Base-by-base conservation (phyloP, 2,113 vertebrate genomes). In the Solea senegalensis region DNA sequence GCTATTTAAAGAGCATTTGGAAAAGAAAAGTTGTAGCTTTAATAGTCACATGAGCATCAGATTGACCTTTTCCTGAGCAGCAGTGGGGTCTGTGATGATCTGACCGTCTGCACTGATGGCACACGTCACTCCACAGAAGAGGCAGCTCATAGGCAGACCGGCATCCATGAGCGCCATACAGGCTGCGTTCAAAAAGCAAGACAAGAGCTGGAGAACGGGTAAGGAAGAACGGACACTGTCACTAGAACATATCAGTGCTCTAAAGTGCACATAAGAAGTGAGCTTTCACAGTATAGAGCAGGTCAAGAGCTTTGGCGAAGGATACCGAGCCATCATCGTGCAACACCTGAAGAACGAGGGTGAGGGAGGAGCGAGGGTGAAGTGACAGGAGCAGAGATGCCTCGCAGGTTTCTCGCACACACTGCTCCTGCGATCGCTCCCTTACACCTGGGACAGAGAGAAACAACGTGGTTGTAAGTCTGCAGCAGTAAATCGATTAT, bases 281-380 rank as follows among this genome's bases (percentile, higher is more conserved):
- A n/a, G 26, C 43, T 10, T 63, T 58, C 7, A 39, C 39, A 5
- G 27, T 44, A 28, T 10, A 63, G 10, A 4, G 5, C 68, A 6
- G 21, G 13, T 16, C 14, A n/a, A n/a, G 21, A 34, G 39, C 15
- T 65, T 72, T 5, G 2, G 8, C 57, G 13, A 49, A 97, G 95
- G 97, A 98, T 98, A 98, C 97, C 0, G 97, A 96, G 9, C 97
- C 97, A 0, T 94, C 94, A 0, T 98, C 94, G 0, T 96, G 96
- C 48, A 98, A 39, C 13, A 96, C 93, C 85, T 99, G 97, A 11
- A 99, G 94, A 3, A 97, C 73, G 1, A 98, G 81, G 0, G 95
- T 95, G 85, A 98, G 88, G 27, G 96, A 96, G 0, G 96, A 96
- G 0, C 96, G 95, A 3, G 97, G 97, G 60, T 98, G 96, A 62